These are phyloP conservation scores for Thera britannica DNA, from an alignment of 2,888 invertebrate genomes.

Conservation along the genomic window DNA sequence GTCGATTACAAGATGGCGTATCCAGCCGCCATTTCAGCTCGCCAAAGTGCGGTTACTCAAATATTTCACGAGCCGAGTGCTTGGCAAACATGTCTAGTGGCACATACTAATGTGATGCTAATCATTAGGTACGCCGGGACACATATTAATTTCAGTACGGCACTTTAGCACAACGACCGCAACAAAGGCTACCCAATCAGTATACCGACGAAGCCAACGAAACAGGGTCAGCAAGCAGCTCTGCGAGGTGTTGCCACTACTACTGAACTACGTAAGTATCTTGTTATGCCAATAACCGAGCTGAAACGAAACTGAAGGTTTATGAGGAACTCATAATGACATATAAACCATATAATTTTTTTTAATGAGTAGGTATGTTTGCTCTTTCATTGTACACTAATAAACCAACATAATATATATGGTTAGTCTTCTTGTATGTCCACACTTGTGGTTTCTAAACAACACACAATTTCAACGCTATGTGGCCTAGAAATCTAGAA, in stretches of 20 bases:
- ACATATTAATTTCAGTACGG: conserved; percentile 80
- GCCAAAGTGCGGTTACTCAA: conserved; percentile 67
- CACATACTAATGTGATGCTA: conserved; percentile 80
- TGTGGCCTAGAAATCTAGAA: too few species aligned
- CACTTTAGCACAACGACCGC: conserved; percentile 63
- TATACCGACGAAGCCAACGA: conserved; percentile 53
- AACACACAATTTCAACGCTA: too few species aligned
- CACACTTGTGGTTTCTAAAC: too few species aligned
- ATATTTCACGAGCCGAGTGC: conserved; percentile 69
- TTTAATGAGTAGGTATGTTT: too few species aligned
- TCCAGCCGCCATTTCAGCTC: conserved; percentile 52
- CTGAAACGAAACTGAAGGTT: neutral
- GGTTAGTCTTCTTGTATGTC: too few species aligned
- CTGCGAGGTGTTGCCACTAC: conserved; percentile 29
- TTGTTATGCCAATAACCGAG: neutral
- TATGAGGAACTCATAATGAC: too few species aligned
- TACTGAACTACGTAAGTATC: conserved; percentile 19
- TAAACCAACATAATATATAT: too few species aligned
- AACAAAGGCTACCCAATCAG: conserved; percentile 62
- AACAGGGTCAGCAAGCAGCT: conserved; percentile 40
- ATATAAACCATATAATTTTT: too few species aligned
- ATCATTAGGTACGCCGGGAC: conserved; percentile 68
- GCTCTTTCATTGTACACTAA: too few species aligned
- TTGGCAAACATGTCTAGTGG: conserved; percentile 67
- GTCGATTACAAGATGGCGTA: conserved; percentile 47